Percentiles rank a stretch among this genome's conserved stretches.
Evolutionary conservation across 2,113 vertebrate species (phyloP).

Genomic region (Rhipidura dahli): DNA sequence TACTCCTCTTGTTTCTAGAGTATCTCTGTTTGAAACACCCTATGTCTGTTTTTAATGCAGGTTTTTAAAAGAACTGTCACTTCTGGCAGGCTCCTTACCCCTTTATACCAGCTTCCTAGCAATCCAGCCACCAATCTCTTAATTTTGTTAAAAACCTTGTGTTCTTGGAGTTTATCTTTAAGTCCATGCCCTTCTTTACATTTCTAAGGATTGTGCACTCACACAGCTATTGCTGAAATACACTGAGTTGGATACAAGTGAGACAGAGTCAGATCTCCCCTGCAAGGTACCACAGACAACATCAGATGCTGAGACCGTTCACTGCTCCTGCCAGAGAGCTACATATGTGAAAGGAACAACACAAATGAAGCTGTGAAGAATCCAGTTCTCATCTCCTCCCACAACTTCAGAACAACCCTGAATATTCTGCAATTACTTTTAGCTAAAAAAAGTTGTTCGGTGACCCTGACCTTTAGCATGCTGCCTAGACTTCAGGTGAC

Average conservation of each 20-base stretch:
- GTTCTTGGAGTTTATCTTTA: not conserved
- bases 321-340: not conserved
- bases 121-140: not conserved
- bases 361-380: not conserved
- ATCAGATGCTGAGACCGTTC: not conserved
- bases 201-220: not conserved
- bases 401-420: not conserved
- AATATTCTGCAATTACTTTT: not conserved
- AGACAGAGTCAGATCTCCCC: not conserved
- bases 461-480: not conserved
- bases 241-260: accelerated
- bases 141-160: not conserved
- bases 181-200: not conserved
- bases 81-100: not conserved
- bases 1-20: not conserved
- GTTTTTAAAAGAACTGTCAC: not conserved
- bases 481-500: not conserved
- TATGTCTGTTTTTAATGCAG: not conserved
- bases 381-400: not conserved
- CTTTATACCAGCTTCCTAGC: not conserved
- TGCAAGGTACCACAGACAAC: not conserved
- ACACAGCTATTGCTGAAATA: not conserved
- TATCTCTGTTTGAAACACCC: not conserved
- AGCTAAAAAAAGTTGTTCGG: not conserved
- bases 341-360: not conserved